Conservation (phyloP, 2,888 invertebrate genomes). For the Lasioglossum zephyrum region DNA sequence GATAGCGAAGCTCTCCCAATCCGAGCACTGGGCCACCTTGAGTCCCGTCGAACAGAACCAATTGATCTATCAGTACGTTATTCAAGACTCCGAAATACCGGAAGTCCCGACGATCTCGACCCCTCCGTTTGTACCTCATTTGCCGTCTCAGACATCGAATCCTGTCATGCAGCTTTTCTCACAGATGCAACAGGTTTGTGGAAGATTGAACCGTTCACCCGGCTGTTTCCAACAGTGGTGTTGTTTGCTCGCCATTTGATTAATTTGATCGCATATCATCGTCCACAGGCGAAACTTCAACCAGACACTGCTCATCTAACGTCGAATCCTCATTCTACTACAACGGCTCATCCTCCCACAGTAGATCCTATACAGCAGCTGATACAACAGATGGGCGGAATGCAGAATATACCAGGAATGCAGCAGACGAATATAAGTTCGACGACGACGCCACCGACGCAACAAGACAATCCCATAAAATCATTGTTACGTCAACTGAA, state of each 20-base stretch:
- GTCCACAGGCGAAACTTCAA: slow-evolving; percentile 75
- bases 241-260: not conserved
- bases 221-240: not conserved
- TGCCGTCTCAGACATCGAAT: slow-evolving; percentile 83
- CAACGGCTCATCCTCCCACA: slow-evolving; percentile 73
- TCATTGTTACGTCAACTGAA: slow-evolving; percentile 85
- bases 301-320: slow-evolving; percentile 75
- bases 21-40: slow-evolving; percentile 85
- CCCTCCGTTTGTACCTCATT: slow-evolving; percentile 81
- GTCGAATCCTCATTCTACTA: slow-evolving; percentile 75
- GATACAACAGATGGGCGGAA: slow-evolving; percentile 86
- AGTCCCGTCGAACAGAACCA: slow-evolving; percentile 86
- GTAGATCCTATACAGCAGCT: slow-evolving; percentile 85
- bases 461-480: slow-evolving; percentile 85
- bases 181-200: slow-evolving; percentile 85
- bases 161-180: slow-evolving; percentile 86
- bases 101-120: slow-evolving; percentile 76
- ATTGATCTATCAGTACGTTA: slow-evolving; percentile 85
- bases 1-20: slow-evolving; percentile 83
- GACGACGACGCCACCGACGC: slow-evolving; percentile 66
- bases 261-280: not conserved
- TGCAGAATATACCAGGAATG: slow-evolving; percentile 83
- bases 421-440: slow-evolving; percentile 76
- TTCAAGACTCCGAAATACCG: slow-evolving; percentile 82
- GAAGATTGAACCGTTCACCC: not conserved